Base-by-base conservation (phyloP, 2,888 invertebrate genomes). In the Schizotus pectinicornis region DNA sequence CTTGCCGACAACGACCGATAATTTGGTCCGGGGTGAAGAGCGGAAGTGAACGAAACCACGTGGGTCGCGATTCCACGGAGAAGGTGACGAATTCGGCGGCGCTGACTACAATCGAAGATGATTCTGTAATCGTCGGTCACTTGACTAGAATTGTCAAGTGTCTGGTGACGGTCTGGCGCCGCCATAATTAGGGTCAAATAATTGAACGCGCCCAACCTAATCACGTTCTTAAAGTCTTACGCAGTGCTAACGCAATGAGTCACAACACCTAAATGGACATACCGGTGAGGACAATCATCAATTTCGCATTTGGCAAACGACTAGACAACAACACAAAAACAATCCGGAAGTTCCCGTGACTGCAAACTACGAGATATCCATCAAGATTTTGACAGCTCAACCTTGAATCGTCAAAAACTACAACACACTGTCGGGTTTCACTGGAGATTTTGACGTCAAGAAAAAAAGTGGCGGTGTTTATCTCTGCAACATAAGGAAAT, bases 161-260 rank as follows among this genome's bases (percentile, higher is more conserved):
- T 59, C 53, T 58, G 56, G 56, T 60, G 51, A 58, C 61, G 55
- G 63, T 67, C 67, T 70, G 70, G 70, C 70, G 70, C 70, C 70
- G 61, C 49, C 45, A 67, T 68, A 69, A 70, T 70, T 70, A 70
- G 68, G 70, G 67, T 69, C 67, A 69, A 67, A 64, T 65, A 64
- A 65, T 62, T 61, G 59, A 62, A 57, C 63, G 54, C 56, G 51
- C 55, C 53, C 59, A 54, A 56, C 56, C 61, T 53, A 60, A 55
- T 58, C 32, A 12, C 22, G 43, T 53, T 56, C 22, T 22, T 22
- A 3, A n/a, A 5, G 22, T 22, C 22, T 22, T 22, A 22, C 22
- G 22, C 22, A 22, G 22, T 22, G 22, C 22, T 2, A 22, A 22
- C 22, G 22, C 2, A 22, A 22, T 22, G 22, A 22, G 22, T 22